phyloP scores from a whole-genome alignment of 2,113 vertebrate species.

The Symphodus melops region DNA sequence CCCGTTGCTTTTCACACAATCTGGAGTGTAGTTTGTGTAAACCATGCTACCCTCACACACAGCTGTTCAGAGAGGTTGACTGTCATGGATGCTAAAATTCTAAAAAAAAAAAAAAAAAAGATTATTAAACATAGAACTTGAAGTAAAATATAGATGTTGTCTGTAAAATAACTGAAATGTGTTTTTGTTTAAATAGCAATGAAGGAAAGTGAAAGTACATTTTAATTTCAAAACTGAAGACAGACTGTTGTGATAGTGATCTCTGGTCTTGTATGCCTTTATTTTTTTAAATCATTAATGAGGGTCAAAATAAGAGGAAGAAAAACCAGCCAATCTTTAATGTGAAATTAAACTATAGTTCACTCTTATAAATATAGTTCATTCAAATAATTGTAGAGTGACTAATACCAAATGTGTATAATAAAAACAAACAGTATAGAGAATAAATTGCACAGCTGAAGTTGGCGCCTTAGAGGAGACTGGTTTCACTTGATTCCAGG shows the following conservation, averaged over 20 bases:
- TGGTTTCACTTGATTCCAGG: constrained; percentile 86
- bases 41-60: constrained; percentile 37
- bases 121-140: constrained; percentile 35
- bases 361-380: constrained; percentile 2
- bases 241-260: too few species aligned
- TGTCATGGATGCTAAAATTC: constrained; percentile 30
- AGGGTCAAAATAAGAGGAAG: neutral
- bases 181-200: neutral
- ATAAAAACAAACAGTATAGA: constrained; percentile 26
- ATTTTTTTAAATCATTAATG: too few species aligned
- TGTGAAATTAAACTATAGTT: constrained; percentile 4
- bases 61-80: neutral
- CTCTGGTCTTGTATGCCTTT: too few species aligned
- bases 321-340: constrained; percentile 6
- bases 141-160: constrained; percentile 24
- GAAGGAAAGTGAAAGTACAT: neutral
- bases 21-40: constrained; percentile 39
- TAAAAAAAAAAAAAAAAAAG: constrained; percentile 29
- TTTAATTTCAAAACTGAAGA: too few species aligned
- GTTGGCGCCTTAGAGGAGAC: constrained; percentile 70
- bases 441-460: constrained; percentile 22
- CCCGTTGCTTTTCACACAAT: constrained; percentile 7
- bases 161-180: too few species aligned
- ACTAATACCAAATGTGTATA: constrained; percentile 19
- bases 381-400: neutral